These are phyloP conservation scores for Typhlichthys subterraneus DNA, from an alignment of 2,797 vertebrate species.

Conservation along the genomic window DNA sequence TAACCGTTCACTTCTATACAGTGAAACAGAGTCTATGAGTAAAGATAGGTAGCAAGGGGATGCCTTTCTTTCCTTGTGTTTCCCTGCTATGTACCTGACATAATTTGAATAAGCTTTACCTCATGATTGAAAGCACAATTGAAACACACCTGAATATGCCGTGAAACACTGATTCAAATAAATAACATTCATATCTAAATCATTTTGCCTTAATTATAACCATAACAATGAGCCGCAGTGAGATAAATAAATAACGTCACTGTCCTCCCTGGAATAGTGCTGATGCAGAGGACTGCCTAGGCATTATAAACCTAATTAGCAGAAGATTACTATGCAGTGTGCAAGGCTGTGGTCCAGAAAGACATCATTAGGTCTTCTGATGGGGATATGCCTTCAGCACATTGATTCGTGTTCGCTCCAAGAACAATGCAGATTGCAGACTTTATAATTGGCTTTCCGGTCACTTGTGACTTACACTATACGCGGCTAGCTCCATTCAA, in stretches of 20 bases:
- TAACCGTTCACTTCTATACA: constrained; percentile 16
- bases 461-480: constrained; percentile 78
- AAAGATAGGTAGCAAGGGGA: constrained; percentile 3
- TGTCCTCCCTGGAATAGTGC: constrained; percentile 80
- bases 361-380: constrained; percentile 87
- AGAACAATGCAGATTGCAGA: constrained; percentile 85
- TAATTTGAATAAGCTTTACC: constrained; percentile 59
- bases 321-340: constrained; percentile 87
- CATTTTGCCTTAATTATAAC: constrained; percentile 81
- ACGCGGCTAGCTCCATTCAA: constrained; percentile 66
- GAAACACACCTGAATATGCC: constrained; percentile 16
- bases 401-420: constrained; percentile 83
- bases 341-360: constrained; percentile 85
- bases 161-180: constrained; percentile 70
- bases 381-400: constrained; percentile 86
- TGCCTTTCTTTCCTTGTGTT: constrained; percentile 30
- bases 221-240: constrained; percentile 70
- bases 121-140: constrained; percentile 66
- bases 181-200: constrained; percentile 70
- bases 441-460: constrained; percentile 84
- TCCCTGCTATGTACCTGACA: constrained; percentile 30
- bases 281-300: constrained; percentile 82
- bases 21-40: constrained; percentile 12
- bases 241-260: constrained; percentile 83
- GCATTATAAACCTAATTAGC: constrained; percentile 88